These are phyloP conservation scores for Macrosiphum euphorbiae DNA, from an alignment of 2,888 invertebrate species.

Conservation along the genomic window DNA sequence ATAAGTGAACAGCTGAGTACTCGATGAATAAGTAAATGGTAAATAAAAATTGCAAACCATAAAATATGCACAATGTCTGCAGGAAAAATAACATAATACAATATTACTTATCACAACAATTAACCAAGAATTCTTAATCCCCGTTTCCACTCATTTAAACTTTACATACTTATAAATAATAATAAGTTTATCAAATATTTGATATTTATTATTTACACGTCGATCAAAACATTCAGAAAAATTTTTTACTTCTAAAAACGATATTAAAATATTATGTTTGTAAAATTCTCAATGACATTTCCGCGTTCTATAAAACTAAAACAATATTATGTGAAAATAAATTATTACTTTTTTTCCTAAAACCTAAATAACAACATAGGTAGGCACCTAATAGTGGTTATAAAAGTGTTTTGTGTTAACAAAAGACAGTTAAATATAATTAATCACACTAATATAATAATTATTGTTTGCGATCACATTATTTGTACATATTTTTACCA, in stretches of 20 bases:
- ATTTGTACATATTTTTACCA: too few species aligned
- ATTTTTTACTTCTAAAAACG: neutral
- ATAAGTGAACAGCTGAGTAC: neutral
- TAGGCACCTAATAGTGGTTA: neutral
- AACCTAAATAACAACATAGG: neutral
- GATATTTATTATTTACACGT: neutral
- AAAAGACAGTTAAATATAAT: neutral
- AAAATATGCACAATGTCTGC: neutral
- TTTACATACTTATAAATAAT: neutral
- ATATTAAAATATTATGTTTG: neutral
- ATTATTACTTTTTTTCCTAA: neutral
- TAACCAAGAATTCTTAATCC: neutral
- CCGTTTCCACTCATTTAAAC: neutral
- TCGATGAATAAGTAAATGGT: neutral
- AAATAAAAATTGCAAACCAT: neutral
- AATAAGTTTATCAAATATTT: neutral
- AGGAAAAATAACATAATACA: neutral
- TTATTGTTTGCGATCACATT: neutral
- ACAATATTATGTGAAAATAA: neutral
- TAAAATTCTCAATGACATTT: neutral
- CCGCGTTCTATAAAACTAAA: neutral
- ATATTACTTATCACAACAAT: neutral
- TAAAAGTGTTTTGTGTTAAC: neutral
- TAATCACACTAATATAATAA: neutral
- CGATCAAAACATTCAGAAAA: neutral